A percentile compares a stretch with the other conserved stretches of the same genome.
Conservation (phyloP, 2,888 invertebrate genomes). For the Glomeris marginata region DNA sequence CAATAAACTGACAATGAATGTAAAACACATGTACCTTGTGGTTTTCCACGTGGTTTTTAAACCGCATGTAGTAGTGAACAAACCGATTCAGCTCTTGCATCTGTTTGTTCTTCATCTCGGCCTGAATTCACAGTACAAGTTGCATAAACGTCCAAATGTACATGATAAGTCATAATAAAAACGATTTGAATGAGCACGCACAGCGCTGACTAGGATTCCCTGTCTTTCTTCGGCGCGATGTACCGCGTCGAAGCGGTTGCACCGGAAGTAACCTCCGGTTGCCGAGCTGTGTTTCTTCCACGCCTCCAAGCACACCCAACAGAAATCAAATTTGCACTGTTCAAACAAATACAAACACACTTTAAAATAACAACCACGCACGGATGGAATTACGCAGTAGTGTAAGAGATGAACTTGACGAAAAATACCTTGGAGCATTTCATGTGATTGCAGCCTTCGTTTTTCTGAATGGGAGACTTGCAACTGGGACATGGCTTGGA, state of each 20-base stretch:
- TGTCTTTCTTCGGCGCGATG: slow-evolving; percentile 45
- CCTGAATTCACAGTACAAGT: slow-evolving; percentile 25
- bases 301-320: slow-evolving; percentile 54
- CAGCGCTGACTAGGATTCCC: slow-evolving; percentile 40
- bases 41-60: slow-evolving; percentile 48
- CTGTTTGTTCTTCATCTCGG: slow-evolving; percentile 39
- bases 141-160: neutral
- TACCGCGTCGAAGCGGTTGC: slow-evolving; percentile 46
- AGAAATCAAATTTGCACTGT: slow-evolving; percentile 53
- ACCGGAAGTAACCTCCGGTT: slow-evolving; percentile 52
- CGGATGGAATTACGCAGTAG: neutral
- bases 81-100: slow-evolving; percentile 48
- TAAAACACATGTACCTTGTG: slow-evolving; percentile 34
- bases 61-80: slow-evolving; percentile 48
- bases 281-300: slow-evolving; percentile 54
- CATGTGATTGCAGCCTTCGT: slow-evolving; percentile 57
- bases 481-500: slow-evolving; percentile 55
- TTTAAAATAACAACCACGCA: neutral
- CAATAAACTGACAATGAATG: no score
- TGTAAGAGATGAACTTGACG: no score
- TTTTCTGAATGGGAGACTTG: slow-evolving; percentile 52
- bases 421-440: slow-evolving; percentile 48
- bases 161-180: neutral
- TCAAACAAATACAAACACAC: slow-evolving; percentile 20
- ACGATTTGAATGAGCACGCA: slow-evolving; percentile 23